A percentile compares a stretch with the other conserved stretches of the same genome.
Evolutionary conservation across 1,140 invertebrate genomes (phyloP).

Genomic region (Brachionus asplanchnoidis): DNA sequence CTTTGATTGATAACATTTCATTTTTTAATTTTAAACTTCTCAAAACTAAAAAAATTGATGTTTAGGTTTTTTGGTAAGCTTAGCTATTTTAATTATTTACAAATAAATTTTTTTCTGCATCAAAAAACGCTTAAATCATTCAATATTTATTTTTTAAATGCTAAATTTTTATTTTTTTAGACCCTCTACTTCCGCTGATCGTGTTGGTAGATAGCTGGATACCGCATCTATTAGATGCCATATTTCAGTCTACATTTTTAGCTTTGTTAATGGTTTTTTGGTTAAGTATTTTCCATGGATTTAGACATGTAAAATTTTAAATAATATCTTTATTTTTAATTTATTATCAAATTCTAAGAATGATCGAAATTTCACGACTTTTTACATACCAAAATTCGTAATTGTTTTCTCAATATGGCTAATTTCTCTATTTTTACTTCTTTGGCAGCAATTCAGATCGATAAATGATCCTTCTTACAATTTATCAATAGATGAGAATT

Average conservation of each 20-base stretch:
- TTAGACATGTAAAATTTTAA: conserved; percentile 68
- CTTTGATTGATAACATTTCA: background rate
- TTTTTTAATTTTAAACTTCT: background rate
- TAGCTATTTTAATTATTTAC: too few species aligned
- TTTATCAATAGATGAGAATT: conserved; percentile 68
- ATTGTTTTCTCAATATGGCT: conserved; percentile 80
- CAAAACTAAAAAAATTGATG: too few species aligned
- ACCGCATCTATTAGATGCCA: conserved; percentile 79
- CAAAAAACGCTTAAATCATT: too few species aligned
- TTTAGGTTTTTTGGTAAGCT: too few species aligned
- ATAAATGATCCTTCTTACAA: conserved; percentile 79
- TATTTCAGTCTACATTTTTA: conserved; percentile 83
- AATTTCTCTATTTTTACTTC: conserved; percentile 81
- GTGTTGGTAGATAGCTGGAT: conserved; percentile 83
- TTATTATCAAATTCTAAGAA: conserved; percentile 62
- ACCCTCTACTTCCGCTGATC: conserved; percentile 84
- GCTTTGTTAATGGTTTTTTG: conserved; percentile 82
- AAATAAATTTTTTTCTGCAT: too few species aligned
- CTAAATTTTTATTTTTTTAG: conserved; percentile 58
- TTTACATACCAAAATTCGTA: conserved; percentile 84
- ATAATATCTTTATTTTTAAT: conserved; percentile 47
- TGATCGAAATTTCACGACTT: conserved; percentile 73
- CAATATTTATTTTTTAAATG: background rate
- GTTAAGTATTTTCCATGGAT: conserved; percentile 87
- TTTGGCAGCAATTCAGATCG: conserved; percentile 71